Percentiles rank a stretch among this genome's conserved stretches.
These are phyloP conservation scores for Pterophyllum scalare DNA, from an alignment of 2,113 vertebrate genomes.

Conservation along the genomic window DNA sequence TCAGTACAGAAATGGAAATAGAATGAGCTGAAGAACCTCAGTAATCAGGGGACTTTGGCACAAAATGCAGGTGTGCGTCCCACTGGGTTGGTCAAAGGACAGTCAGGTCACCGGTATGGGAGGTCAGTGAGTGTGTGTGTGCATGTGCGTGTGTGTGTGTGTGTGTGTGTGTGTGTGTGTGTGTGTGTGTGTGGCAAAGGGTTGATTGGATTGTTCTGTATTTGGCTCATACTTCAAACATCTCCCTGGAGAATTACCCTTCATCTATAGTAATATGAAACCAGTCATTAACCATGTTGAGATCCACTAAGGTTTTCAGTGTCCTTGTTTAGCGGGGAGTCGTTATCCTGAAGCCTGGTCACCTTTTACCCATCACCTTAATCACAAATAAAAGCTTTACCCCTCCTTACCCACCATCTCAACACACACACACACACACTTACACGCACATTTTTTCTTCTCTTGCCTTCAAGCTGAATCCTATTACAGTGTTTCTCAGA, in stretches of 20 bases:
- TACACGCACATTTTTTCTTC: not conserved
- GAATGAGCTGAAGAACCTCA: not conserved
- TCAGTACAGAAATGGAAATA: not conserved
- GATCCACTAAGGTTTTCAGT: conserved; percentile 29
- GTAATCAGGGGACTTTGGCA: not conserved
- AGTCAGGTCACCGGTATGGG: conserved; percentile 15
- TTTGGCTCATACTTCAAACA: conserved; percentile 51
- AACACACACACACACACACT: not conserved
- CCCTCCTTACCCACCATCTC: not conserved
- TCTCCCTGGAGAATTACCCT: conserved; percentile 54
- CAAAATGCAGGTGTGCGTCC: not conserved
- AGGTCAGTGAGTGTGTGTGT: conserved; percentile 8
- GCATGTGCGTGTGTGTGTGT: not conserved
- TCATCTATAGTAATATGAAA: conserved; percentile 39
- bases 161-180: not conserved
- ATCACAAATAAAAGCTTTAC: conserved; percentile 34
- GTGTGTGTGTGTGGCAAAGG: not conserved
- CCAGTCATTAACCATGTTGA: conserved; percentile 46
- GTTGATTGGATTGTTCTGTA: conserved; percentile 61
- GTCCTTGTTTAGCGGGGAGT: conserved; percentile 42
- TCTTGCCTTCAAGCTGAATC: conserved; percentile 48
- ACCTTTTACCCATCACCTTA: conserved; percentile 54
- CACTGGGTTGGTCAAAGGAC: not conserved
- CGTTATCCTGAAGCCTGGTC: conserved; percentile 44
- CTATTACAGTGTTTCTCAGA: conserved; percentile 61